These are phyloP conservation scores for Drosophila picticornis DNA, from an alignment of 2,888 invertebrate genomes.

Conservation along the genomic window DNA sequence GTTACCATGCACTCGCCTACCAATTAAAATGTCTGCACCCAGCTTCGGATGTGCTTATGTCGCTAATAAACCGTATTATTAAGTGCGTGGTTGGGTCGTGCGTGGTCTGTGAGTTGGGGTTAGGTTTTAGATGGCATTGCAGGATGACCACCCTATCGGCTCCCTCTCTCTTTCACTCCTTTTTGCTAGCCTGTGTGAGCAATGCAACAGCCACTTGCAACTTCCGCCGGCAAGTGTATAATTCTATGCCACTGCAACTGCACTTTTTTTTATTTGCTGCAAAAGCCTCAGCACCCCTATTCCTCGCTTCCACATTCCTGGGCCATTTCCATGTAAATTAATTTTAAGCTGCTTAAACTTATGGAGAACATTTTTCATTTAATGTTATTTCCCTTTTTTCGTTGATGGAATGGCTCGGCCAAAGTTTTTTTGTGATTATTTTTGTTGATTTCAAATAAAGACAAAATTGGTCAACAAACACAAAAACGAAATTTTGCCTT, in stretches of 20 bases:
- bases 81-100: slow-evolving; percentile 67
- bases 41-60: slow-evolving; percentile 81
- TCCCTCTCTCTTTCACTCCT: not conserved
- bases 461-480: slow-evolving; percentile 4
- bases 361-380: slow-evolving; percentile 70
- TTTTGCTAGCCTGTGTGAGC: slow-evolving; percentile 26
- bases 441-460: slow-evolving; percentile 14
- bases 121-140: slow-evolving; percentile 44
- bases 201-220: slow-evolving; percentile 73
- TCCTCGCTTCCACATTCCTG: not conserved
- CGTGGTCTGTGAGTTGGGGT: slow-evolving; percentile 12
- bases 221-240: slow-evolving; percentile 81
- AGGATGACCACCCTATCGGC: slow-evolving; percentile 39
- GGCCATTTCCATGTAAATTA: slow-evolving; percentile 67
- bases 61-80: slow-evolving; percentile 82
- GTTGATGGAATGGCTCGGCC: slow-evolving; percentile 34
- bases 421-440: slow-evolving; percentile 24
- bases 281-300: slow-evolving; percentile 12
- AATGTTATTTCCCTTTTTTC: slow-evolving; percentile 45
- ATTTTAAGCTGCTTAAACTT: slow-evolving; percentile 80
- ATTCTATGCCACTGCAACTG: slow-evolving; percentile 75
- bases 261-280: slow-evolving; percentile 20
- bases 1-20: slow-evolving; percentile 82
- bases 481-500: not conserved
- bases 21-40: slow-evolving; percentile 80